These are phyloP conservation scores for Hirudo medicinalis DNA, from an alignment of 1,140 invertebrate species.

Conservation along the genomic window DNA sequence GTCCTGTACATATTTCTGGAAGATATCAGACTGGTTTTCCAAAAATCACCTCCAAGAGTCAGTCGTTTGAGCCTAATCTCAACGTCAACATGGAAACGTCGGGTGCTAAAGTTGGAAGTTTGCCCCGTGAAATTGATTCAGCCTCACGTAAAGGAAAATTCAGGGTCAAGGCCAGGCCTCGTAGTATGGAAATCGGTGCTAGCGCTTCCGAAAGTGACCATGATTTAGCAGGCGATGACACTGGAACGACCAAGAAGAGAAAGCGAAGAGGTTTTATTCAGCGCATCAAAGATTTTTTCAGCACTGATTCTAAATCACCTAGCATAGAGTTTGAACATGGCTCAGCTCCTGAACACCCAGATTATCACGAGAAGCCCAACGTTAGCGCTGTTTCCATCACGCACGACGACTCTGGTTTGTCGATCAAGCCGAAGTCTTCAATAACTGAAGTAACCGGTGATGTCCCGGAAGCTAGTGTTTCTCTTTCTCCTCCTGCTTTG, in stretches of 20 bases:
- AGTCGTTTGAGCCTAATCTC: neutral
- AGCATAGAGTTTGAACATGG: neutral
- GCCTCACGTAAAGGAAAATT: neutral
- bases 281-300: conserved; percentile 10
- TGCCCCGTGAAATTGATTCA: neutral
- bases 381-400: neutral
- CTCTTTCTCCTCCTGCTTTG: neutral
- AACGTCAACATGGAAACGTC: neutral
- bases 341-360: neutral
- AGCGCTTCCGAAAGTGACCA: neutral
- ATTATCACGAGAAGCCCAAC: neutral
- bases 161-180: neutral
- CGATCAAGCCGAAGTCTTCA: too few species aligned
- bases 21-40: conserved; percentile 12
- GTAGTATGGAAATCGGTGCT: neutral
- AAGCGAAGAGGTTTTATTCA: conserved; percentile 2
- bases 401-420: neutral
- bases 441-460: too few species aligned
- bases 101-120: neutral
- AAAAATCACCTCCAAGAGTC: neutral
- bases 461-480: neutral
- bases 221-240: neutral
- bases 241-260: neutral
- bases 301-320: conserved; percentile 1
- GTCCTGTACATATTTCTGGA: neutral